phyloP scores from a whole-genome alignment of 2,888 invertebrate genomes.

The Leptogaster cylindrica region DNA sequence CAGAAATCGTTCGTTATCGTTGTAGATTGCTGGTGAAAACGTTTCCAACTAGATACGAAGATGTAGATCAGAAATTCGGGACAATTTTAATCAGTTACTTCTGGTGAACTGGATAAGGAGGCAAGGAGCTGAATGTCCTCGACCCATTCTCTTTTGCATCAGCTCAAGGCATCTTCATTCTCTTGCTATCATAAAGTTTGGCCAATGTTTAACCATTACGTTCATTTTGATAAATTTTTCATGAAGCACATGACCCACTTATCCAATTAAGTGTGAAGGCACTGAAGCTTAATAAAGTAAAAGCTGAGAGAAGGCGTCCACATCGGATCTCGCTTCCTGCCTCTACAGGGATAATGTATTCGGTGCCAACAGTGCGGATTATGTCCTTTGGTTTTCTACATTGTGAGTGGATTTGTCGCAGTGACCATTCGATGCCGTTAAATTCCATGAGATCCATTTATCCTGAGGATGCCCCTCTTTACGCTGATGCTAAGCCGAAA shows the following conservation, averaged over 20 bases:
- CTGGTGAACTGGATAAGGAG: too few relatives aligned
- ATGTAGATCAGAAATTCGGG: constrained; percentile 28
- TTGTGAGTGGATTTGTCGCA: constrained; percentile 7
- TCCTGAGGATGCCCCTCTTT: not conserved
- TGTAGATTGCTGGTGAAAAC: too few relatives aligned
- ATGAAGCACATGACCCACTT: constrained; percentile 46
- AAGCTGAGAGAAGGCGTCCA: constrained; percentile 7
- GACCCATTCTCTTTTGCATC: not conserved
- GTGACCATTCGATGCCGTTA: constrained; percentile 1
- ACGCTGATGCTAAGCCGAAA: not conserved
- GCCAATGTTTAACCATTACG: constrained; percentile 6
- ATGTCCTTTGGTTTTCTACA: not conserved
- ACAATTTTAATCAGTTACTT: too few relatives aligned
- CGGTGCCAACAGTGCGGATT: constrained; percentile 41
- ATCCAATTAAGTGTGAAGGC: constrained; percentile 45
- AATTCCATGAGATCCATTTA: not conserved
- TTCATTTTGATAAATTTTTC: constrained; percentile 44
- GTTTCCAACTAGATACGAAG: too few relatives aligned
- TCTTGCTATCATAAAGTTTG: not conserved
- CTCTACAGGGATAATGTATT: constrained; percentile 38
- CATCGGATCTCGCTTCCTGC: not conserved
- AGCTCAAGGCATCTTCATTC: not conserved
- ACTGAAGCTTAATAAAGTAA: constrained; percentile 36
- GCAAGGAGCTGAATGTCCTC: too few relatives aligned
- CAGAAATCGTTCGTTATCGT: constrained; percentile 4